Percentiles rank a stretch among this genome's conserved stretches.
Conservation (phyloP, 1,140 invertebrate genomes). For the Cotesia vestalis region DNA sequence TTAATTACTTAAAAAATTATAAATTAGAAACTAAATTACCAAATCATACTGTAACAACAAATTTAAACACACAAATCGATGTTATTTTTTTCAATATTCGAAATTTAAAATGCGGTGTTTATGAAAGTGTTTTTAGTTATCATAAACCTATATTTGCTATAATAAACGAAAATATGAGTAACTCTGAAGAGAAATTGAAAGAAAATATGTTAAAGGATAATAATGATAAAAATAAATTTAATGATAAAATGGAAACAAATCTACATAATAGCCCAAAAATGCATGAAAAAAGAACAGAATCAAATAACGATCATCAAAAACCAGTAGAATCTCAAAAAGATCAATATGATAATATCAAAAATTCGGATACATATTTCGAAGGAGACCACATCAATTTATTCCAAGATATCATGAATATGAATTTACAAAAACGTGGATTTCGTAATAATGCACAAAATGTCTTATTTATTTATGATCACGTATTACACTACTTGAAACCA, state of each 20-base stretch:
- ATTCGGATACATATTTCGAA: no score
- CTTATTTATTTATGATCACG: background rate
- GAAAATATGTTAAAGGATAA: background rate
- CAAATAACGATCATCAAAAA: no score
- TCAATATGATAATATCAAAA: no score
- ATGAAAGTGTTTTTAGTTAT: slow-evolving; percentile 30
- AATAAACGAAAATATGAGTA: background rate
- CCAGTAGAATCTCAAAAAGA: no score
- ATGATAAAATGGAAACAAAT: no score
- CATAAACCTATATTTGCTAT: slow-evolving; percentile 26
- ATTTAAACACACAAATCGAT: slow-evolving; percentile 32
- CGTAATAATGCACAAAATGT: slow-evolving; percentile 2
- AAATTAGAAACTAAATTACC: slow-evolving; percentile 16
- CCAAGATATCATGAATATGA: no score
- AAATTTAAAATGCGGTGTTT: slow-evolving; percentile 9
- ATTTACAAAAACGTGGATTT: background rate
- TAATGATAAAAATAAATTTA: no score
- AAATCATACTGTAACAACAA: slow-evolving; percentile 8
- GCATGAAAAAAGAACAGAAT: no score
- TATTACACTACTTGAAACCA: background rate
- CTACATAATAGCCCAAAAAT: no score
- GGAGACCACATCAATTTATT: no score
- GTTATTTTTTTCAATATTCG: slow-evolving; percentile 20
- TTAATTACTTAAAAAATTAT: slow-evolving; percentile 3
- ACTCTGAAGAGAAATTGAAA: background rate